Evolutionary conservation across 2,113 vertebrate genomes (phyloP), one percentile per base, ranked within the genome.

Genomic region (human (Homo sapiens)): DNA sequence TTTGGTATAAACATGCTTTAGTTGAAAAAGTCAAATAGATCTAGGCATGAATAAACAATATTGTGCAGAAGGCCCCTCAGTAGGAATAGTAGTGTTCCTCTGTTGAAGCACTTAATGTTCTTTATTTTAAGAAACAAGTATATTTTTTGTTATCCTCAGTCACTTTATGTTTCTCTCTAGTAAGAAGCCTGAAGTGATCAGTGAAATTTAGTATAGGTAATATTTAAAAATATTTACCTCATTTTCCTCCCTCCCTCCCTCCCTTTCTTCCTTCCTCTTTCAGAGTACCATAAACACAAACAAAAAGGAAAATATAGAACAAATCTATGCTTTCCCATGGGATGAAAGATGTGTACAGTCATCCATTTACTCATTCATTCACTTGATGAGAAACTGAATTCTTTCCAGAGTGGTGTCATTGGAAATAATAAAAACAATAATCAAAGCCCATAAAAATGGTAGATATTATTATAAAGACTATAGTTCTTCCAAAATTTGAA

Each of bases 1-100:
- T 75, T 91, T 96, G 94, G 13, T 78, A 96, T 88, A 98, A 97
- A 83, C 0, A 94, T 68, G n/a, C 14, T 30, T 95, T 89, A 86
- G 90, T 90, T 94, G 83, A 73, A 94, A 84, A 72, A 82, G 48
- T 0, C 43, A 96, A 93, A 68, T 2, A 79, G 2, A 89, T 57
- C 25, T 88, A 89, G 32, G 17, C 25, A 83, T 79, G 52, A 82
- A 86, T 90, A 55, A 45, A 95, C 9, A 87, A 18, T 73, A 85
- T 32, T 93, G 23, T 30, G 13, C 2, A 96, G 14, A 76, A 27
- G 89, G 5, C 6, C 6, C 70, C 43, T 95, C 10, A 59, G 25
- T 1, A 82, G 32, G 92, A 91, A 35, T 59, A 79, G 3, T 70
- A 27, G 1, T 79, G 84, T 95, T 96, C 55, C 6, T 83, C 40